phyloP scores from a whole-genome alignment of 2,797 vertebrate species.

The Pyrocephalus nanus region DNA sequence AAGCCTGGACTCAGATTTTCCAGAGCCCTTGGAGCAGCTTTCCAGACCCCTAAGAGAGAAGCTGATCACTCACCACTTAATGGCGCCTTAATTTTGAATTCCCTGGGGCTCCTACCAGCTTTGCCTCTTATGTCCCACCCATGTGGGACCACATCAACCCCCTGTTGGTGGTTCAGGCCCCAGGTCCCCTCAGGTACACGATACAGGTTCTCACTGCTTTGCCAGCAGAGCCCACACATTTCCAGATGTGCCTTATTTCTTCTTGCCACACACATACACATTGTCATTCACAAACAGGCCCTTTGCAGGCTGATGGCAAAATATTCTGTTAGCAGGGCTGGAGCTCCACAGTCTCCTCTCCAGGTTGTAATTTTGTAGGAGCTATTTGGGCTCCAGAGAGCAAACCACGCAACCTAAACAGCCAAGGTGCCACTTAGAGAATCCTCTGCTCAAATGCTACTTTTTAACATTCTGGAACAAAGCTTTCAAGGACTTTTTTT shows the following conservation, averaged over 20 bases:
- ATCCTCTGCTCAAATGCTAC: not conserved
- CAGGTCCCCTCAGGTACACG: fast-evolving
- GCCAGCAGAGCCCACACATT: not conserved
- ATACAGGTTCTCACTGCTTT: not conserved
- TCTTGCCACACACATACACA: not conserved
- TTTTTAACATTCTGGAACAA: not conserved
- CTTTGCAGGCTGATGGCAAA: not conserved
- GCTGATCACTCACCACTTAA: not conserved
- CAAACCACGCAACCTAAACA: not conserved
- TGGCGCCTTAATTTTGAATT: not conserved
- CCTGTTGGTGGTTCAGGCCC: not conserved
- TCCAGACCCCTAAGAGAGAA: not conserved
- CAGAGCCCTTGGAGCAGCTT: not conserved
- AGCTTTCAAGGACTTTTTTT: not conserved
- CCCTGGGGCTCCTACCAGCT: not conserved
- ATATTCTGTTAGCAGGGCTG: not conserved
- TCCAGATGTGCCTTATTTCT: not conserved
- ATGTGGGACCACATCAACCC: fast-evolving
- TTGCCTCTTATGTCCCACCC: not conserved
- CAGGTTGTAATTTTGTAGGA: not conserved
- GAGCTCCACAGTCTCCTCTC: not conserved
- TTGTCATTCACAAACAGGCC: not conserved
- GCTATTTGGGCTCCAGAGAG: not conserved
- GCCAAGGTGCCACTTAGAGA: not conserved
- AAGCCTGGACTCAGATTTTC: not conserved